Conservation (phyloP, 2,797 vertebrate genomes). For the Tangara arthus region DNA sequence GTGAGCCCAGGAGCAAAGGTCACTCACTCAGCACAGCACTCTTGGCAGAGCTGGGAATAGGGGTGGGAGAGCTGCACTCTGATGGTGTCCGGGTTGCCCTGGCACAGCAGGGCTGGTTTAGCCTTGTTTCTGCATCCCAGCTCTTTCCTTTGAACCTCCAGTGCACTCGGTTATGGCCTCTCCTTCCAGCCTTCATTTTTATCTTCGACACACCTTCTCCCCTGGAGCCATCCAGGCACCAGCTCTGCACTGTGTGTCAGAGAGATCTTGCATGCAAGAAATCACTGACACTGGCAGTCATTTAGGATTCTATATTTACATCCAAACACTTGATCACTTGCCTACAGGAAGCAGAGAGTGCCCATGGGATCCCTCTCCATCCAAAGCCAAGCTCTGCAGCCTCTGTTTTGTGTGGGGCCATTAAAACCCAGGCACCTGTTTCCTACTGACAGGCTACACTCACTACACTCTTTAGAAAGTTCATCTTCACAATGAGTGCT, state of each 20-base stretch:
- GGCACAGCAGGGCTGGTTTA: background rate
- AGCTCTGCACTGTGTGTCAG: background rate
- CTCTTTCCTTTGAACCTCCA: background rate
- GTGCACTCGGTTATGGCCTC: background rate
- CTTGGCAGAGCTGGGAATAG: accelerated
- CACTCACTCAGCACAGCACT: background rate
- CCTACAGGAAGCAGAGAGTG: constrained; percentile 56
- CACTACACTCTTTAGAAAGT: background rate
- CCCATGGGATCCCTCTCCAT: accelerated
- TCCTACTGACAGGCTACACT: background rate
- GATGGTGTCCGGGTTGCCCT: accelerated
- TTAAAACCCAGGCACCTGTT: background rate
- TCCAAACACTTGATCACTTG: constrained; percentile 76
- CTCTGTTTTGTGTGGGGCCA: accelerated
- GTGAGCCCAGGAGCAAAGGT: background rate
- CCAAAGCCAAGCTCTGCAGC: background rate
- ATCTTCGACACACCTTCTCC: background rate
- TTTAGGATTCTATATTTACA: background rate
- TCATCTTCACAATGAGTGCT: background rate
- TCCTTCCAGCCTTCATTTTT: background rate
- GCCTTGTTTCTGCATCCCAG: background rate
- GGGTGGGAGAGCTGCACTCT: background rate
- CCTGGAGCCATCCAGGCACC: background rate
- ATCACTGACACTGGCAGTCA: background rate
- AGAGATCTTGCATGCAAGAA: background rate